Percentiles rank a stretch among this genome's conserved stretches.
These are phyloP conservation scores for Tapera naevia DNA, from an alignment of 2,797 vertebrate genomes.

Conservation along the genomic window DNA sequence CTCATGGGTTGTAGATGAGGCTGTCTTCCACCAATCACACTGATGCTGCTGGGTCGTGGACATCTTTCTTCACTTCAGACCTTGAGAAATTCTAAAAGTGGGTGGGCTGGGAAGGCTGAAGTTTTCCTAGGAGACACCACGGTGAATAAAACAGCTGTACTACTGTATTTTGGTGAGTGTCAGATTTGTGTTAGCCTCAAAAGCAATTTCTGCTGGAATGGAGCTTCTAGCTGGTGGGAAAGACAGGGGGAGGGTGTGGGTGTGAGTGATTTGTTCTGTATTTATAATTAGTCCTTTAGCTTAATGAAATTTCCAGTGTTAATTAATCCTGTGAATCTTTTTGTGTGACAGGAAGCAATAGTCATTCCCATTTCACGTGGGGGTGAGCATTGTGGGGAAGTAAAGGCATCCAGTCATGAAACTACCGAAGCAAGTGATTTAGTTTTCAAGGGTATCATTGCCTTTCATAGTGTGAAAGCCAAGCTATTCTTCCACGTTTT, in stretches of 20 bases:
- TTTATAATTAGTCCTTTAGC: not conserved
- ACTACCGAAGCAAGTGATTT: not conserved
- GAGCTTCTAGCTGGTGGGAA: not conserved
- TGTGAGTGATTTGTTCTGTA: not conserved
- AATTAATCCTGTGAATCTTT: not conserved
- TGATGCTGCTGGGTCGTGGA: not conserved
- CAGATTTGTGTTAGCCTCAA: not conserved
- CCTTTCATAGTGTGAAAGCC: not conserved
- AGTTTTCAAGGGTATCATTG: not conserved
- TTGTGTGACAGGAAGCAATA: not conserved
- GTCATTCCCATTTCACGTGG: not conserved
- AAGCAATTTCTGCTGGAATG: not conserved
- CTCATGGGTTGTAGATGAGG: fast-evolving
- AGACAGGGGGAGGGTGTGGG: not conserved
- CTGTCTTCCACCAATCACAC: not conserved
- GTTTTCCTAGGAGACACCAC: not conserved
- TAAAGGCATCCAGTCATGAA: not conserved
- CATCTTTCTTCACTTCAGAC: not conserved
- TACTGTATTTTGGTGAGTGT: not conserved
- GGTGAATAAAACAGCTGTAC: not conserved
- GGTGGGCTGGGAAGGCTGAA: not conserved
- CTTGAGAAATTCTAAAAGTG: not conserved
- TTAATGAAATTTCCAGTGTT: not conserved
- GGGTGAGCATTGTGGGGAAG: not conserved
- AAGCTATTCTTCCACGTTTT: not conserved